Evolutionary conservation across 92 coral and sea anemone species (phyloP).

Genomic region (Zoanthus sansibaricus): DNA sequence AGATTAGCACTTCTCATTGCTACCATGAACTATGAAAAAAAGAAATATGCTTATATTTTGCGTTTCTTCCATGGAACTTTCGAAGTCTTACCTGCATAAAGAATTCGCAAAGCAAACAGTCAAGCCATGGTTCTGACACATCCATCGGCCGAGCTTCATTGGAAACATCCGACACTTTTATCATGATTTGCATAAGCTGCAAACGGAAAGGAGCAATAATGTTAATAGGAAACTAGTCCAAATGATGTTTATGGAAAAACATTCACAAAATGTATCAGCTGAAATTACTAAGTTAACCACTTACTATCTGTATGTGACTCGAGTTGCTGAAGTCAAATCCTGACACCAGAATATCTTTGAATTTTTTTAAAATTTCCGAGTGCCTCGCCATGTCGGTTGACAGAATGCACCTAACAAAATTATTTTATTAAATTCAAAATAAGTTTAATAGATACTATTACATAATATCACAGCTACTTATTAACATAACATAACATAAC

Average conservation of each 20-base stretch:
- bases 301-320: conserved; percentile 81
- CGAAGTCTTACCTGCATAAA: conserved; percentile 74
- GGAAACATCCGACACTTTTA: conserved; percentile 89
- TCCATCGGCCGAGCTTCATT: conserved; percentile 96
- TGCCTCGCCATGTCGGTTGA: conserved; percentile 95
- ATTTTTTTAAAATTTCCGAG: conserved; percentile 84
- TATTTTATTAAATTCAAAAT: not conserved
- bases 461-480: not conserved
- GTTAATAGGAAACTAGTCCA: not conserved
- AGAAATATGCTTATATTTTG: too few species aligned
- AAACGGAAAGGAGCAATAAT: not conserved
- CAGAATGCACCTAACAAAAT: conserved; percentile 74
- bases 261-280: not conserved
- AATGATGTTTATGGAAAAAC: too few species aligned
- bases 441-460: not conserved
- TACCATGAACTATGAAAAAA: too few species aligned
- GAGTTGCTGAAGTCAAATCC: conserved; percentile 80
- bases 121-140: conserved; percentile 91
- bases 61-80: not conserved
- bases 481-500: not conserved
- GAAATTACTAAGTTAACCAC: not conserved
- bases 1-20: too few species aligned
- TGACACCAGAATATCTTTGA: conserved; percentile 76
- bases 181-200: conserved; percentile 92
- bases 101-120: conserved; percentile 84